Conservation (phyloP, 2,888 invertebrate genomes). For the Napeogenes inachia region DNA sequence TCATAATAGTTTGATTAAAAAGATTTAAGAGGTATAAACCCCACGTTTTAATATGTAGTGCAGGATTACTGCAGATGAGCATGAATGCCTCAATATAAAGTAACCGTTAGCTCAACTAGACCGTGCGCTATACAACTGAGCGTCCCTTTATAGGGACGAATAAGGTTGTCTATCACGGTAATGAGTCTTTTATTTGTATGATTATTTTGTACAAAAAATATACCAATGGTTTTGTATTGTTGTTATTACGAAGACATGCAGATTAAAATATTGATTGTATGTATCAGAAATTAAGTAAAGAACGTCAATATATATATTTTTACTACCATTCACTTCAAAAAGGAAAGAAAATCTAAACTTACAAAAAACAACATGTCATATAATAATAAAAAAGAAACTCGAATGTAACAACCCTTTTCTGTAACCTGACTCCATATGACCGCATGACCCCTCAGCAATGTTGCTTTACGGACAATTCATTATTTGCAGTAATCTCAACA, state of each 20-base stretch:
- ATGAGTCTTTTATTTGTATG: too few relatives aligned
- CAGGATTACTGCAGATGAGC: constrained; percentile 20
- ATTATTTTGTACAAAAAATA: too few relatives aligned
- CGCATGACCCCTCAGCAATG: constrained; percentile 24
- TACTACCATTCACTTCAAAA: neutral
- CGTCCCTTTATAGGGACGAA: too few relatives aligned
- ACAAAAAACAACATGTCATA: neutral
- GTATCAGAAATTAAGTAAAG: too few relatives aligned
- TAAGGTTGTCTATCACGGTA: too few relatives aligned
- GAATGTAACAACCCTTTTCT: constrained; percentile 43
- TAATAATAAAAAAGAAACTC: neutral
- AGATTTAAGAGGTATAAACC: neutral
- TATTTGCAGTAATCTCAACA: too few relatives aligned
- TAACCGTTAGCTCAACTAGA: constrained; percentile 9
- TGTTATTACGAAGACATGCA: too few relatives aligned
- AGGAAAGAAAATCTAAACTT: neutral
- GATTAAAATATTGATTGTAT: too few relatives aligned
- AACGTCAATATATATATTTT: too few relatives aligned
- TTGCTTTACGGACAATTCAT: constrained; percentile 29
- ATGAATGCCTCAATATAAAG: constrained; percentile 26
- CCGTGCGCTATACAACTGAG: too few relatives aligned
- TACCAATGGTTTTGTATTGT: neutral
- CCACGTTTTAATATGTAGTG: constrained; percentile 6
- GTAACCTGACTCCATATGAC: constrained; percentile 26
- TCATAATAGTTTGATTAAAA: neutral